Base-by-base conservation (phyloP, 2,113 vertebrate genomes). In the Ammodytes dubius region DNA sequence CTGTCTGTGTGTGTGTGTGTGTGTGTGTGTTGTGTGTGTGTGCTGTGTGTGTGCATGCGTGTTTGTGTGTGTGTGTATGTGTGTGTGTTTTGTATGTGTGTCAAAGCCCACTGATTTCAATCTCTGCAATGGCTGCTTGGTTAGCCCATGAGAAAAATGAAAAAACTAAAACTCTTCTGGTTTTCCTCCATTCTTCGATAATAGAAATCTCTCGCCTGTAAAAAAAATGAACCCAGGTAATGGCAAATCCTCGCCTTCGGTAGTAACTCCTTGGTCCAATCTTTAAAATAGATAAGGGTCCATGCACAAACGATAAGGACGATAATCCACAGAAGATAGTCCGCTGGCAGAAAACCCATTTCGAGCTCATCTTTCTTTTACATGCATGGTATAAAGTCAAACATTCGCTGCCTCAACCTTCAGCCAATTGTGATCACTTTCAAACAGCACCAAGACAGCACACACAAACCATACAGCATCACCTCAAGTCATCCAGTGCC, bases 281-380 rank as follows among this genome's bases (percentile, higher is more conserved):
- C 54, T 70, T 74, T n/a, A 63, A 35, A 78, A 43, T 4, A 65
- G 8, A 77, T 60, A 52, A 14, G 12, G 74, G 56, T 85, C 86
- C 81, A 45, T 6, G 43, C 13, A 17, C 0, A 2, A 2, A 27
- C 27, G 63, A 71, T 67, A 50, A 84, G 17, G 27, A 65, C 72
- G 68, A 79, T 79, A 79, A 88, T 89, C 85, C 88, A 76, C 40
- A 61, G 7, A 58, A 52, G 58, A 74, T 43, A 47, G 52, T 84
- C 72, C 75, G 0, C 2, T 67, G 9, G 77, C 53, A 61, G 45
- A 64, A 79, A 91, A 70, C 7, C 1, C 14, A 56, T 75, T 15
- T 73, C 14, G 53, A 37, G 40, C 40, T 57, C 54, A 45, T 45
- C 11, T 40, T 78, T 74, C 70, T 76, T 72, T 50, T 49, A 72